Evolutionary conservation across 2,888 invertebrate species (phyloP).

Genomic region (Vesta saturnalis): DNA sequence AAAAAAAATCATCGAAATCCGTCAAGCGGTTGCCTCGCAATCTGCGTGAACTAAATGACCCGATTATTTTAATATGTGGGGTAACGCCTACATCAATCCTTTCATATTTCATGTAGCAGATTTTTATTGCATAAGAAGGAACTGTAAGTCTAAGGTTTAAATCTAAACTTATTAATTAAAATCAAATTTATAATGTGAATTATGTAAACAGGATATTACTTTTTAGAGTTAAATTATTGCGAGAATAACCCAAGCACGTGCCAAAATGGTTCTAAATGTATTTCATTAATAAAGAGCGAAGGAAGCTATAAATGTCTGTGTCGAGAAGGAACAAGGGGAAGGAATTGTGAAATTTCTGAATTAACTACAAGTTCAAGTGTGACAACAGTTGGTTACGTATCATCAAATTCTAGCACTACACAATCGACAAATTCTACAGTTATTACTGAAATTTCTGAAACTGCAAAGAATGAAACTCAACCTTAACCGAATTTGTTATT

Average conservation of each 20-base stretch:
- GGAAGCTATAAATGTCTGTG: constrained; percentile 82
- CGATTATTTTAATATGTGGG: no score
- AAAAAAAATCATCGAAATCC: no score
- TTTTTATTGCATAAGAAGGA: no score
- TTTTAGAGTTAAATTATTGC: constrained; percentile 83
- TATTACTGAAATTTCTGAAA: background rate
- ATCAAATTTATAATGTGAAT: no score
- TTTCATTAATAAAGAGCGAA: constrained; percentile 79
- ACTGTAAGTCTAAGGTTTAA: no score
- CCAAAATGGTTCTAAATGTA: constrained; percentile 83
- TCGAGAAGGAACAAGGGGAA: constrained; percentile 78
- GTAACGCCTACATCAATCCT: no score
- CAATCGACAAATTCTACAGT: background rate
- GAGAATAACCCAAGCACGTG: constrained; percentile 79
- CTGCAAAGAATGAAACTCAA: background rate
- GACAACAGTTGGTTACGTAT: background rate
- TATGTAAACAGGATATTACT: background rate
- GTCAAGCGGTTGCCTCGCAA: no score
- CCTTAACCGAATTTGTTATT: background rate
- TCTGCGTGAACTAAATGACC: no score
- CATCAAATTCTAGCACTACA: background rate
- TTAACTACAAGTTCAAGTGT: constrained; percentile 63
- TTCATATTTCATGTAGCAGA: no score
- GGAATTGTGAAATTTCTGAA: constrained; percentile 75
- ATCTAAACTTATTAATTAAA: no score